These are phyloP conservation scores for Melanotaenia parkinsoni DNA, from an alignment of 2,797 vertebrate species.

Conservation along the genomic window DNA sequence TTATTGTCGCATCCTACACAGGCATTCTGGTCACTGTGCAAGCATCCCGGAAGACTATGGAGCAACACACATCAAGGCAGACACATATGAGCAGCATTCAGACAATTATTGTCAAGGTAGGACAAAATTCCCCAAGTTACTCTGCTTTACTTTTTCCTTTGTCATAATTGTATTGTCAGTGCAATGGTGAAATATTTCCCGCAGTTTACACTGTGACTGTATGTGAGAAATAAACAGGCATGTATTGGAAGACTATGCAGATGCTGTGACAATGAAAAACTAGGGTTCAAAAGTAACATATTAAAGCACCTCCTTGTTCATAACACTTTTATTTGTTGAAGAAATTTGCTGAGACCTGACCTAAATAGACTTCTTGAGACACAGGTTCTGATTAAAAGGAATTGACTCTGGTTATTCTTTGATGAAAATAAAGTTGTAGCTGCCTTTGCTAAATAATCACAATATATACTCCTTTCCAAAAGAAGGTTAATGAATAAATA, in stretches of 20 bases:
- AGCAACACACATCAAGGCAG: constrained; percentile 71
- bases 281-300: constrained; percentile 10
- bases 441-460: constrained; percentile 42
- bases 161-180: neutral
- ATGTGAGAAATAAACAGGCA: neutral
- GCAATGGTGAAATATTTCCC: neutral
- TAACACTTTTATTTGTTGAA: constrained; percentile 12
- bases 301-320: constrained; percentile 19
- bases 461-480: neutral
- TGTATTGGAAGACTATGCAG: neutral
- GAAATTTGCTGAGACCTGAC: constrained; percentile 35
- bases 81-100: constrained; percentile 80
- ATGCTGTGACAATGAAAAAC: neutral
- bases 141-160: neutral
- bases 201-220: neutral
- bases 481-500: neutral
- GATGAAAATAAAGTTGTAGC: constrained; percentile 36
- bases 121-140: neutral
- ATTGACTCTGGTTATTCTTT: constrained; percentile 26
- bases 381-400: constrained; percentile 51
- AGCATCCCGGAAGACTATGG: constrained; percentile 81
- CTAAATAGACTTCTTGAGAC: constrained; percentile 28
- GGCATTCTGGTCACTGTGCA: constrained; percentile 82
- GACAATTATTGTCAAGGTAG: constrained; percentile 83
- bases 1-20: constrained; percentile 83